Conservation (phyloP, 2,888 invertebrate genomes). For the Lasioglossum marginatum region DNA sequence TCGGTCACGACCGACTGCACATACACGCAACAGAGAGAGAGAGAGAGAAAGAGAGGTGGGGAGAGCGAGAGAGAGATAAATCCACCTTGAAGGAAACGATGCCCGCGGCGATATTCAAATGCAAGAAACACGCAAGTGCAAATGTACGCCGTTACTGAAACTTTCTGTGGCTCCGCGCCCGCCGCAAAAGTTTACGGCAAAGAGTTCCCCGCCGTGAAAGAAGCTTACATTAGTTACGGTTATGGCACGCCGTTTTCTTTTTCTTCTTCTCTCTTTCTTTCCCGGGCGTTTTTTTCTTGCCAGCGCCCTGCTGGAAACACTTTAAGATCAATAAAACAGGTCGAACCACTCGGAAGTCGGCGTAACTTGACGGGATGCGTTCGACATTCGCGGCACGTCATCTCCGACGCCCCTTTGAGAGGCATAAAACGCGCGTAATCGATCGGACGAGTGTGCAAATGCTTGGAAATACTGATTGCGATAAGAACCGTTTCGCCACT, state of each 20-base stretch:
- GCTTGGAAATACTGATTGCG: slow-evolving; percentile 53
- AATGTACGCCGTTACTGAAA: slow-evolving; percentile 61
- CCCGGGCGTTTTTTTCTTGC: neutral
- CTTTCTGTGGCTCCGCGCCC: slow-evolving; percentile 56
- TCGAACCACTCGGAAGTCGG: slow-evolving; percentile 61
- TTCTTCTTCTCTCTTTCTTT: neutral
- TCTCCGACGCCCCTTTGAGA: slow-evolving; percentile 2
- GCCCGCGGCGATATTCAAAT: slow-evolving; percentile 66
- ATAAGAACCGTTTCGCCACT: slow-evolving; percentile 32
- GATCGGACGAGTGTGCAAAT: slow-evolving; percentile 35
- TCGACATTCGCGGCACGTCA: slow-evolving; percentile 63
- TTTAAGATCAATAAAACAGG: slow-evolving; percentile 64
- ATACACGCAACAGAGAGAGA: neutral
- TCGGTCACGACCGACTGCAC: slow-evolving; percentile 31
- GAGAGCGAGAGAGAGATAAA: slow-evolving; percentile 38
- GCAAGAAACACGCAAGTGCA: slow-evolving; percentile 64
- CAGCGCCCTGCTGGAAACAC: slow-evolving; percentile 55
- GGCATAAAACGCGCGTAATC: slow-evolving; percentile 44
- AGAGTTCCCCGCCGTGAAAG: slow-evolving; percentile 51
- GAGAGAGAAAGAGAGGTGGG: neutral
- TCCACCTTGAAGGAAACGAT: slow-evolving; percentile 36
- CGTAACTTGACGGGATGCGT: slow-evolving; percentile 43
- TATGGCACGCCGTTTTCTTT: slow-evolving; percentile 51
- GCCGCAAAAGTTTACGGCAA: slow-evolving; percentile 56
- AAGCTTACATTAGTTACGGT: slow-evolving; percentile 68